Evolutionary conservation across 2,113 vertebrate genomes (phyloP).

Genomic region (Notiomystis cincta): DNA sequence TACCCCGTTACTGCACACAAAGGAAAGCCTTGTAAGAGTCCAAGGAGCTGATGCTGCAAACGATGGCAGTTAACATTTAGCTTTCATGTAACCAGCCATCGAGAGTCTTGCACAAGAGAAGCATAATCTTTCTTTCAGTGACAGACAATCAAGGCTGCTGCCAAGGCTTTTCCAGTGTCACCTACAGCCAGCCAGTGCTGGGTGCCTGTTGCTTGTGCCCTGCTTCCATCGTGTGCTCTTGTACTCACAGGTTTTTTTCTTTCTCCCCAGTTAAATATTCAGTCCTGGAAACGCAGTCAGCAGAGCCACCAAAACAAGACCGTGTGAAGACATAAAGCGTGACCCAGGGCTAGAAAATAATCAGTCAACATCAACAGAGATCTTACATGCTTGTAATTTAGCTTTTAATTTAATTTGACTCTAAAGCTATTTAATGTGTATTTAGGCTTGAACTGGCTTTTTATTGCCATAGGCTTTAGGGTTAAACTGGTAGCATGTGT

Average conservation of each 20-base stretch:
- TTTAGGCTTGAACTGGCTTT: slow-evolving; percentile 53
- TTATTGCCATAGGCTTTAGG: slow-evolving; percentile 19
- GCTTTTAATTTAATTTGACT: slow-evolving; percentile 52
- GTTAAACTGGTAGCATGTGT: neutral
- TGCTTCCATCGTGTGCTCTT: neutral
- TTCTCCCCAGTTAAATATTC: slow-evolving; percentile 78
- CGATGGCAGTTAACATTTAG: neutral
- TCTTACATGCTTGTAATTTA: slow-evolving; percentile 45
- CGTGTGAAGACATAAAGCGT: slow-evolving; percentile 41
- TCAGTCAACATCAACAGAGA: neutral
- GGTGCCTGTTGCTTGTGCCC: rapidly evolving
- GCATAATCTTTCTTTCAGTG: neutral
- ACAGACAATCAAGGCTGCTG: neutral
- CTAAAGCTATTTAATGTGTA: slow-evolving; percentile 41
- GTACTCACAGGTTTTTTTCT: neutral
- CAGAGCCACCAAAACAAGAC: slow-evolving; percentile 74
- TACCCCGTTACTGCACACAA: neutral
- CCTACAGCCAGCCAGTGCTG: neutral
- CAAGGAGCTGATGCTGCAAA: neutral
- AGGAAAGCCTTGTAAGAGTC: neutral
- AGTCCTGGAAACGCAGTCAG: slow-evolving; percentile 74
- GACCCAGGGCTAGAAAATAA: neutral
- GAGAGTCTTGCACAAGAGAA: neutral
- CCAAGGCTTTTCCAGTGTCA: neutral
- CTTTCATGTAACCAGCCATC: neutral